Percentiles rank a stretch among this genome's conserved stretches.
These are phyloP conservation scores for Drosophila oshimai DNA, from an alignment of 1,140 invertebrate species.

Conservation along the genomic window DNA sequence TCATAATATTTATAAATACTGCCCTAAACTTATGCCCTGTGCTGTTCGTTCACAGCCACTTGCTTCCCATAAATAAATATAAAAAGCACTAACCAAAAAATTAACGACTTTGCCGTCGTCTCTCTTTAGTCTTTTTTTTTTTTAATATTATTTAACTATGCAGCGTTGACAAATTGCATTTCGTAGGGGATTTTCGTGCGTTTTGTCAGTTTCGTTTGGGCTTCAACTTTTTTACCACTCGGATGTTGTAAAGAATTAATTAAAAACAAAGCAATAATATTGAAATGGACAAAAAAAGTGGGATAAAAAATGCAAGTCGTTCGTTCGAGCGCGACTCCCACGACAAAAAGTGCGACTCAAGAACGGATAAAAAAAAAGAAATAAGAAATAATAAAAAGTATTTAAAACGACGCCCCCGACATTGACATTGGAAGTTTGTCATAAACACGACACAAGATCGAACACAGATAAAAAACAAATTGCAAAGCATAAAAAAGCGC, in stretches of 20 bases:
- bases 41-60: conserved; percentile 1
- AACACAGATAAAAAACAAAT: conserved; percentile 23
- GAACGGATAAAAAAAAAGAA: not conserved
- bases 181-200: conserved; percentile 5
- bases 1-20: too few species aligned
- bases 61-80: not conserved
- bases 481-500: conserved; percentile 8
- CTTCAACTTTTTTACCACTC: conserved; percentile 12
- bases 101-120: conserved; percentile 15
- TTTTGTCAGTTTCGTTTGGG: not conserved
- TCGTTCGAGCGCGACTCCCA: conserved; percentile 26
- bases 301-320: conserved; percentile 12
- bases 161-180: conserved; percentile 57
- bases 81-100: conserved; percentile 25
- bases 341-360: conserved; percentile 4
- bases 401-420: conserved; percentile 46
- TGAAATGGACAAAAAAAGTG: not conserved
- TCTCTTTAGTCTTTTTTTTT: not conserved
- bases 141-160: conserved; percentile 6
- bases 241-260: conserved; percentile 19
- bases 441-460: conserved; percentile 5
- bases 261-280: conserved; percentile 5
- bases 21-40: not conserved
- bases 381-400: not conserved
- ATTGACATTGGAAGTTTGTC: conserved; percentile 57